These are phyloP conservation scores for Popillia japonica DNA, from an alignment of 1,140 invertebrate genomes.

Conservation along the genomic window DNA sequence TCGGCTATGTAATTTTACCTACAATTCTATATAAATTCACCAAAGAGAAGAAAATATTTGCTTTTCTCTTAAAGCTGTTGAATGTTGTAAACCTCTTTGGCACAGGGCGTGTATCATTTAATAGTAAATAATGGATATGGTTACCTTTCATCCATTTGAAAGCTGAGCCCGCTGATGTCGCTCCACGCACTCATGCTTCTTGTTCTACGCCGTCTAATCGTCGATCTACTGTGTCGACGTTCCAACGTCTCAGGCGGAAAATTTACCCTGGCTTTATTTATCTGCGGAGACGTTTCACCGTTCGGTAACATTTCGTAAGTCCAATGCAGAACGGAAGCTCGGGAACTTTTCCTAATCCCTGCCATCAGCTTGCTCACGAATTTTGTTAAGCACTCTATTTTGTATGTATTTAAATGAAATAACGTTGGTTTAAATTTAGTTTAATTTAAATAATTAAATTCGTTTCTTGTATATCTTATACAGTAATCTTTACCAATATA, in stretches of 20 bases:
- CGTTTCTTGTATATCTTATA: background rate
- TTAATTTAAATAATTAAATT: background rate
- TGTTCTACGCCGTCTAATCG: constrained; percentile 65
- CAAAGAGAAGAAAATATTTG: too few relatives aligned
- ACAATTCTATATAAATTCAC: too few relatives aligned
- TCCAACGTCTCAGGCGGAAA: constrained; percentile 73
- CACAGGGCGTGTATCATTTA: too few relatives aligned
- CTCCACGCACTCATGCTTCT: constrained; percentile 87
- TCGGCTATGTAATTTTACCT: too few relatives aligned
- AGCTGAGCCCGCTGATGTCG: constrained; percentile 80
- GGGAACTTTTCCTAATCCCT: constrained; percentile 50
- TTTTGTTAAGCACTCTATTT: constrained; percentile 34
- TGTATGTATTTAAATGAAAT: constrained; percentile 22
- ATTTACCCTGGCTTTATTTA: constrained; percentile 67
- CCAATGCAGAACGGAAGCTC: constrained; percentile 61
- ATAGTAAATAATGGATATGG: background rate
- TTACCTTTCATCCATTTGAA: constrained; percentile 83
- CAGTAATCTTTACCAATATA: background rate
- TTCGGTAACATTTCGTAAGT: constrained; percentile 67
- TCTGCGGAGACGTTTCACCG: constrained; percentile 57
- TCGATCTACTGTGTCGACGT: constrained; percentile 66
- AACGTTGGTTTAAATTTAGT: constrained; percentile 5
- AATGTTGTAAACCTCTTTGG: too few relatives aligned
- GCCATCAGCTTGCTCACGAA: constrained; percentile 38
- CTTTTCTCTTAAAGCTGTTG: too few relatives aligned